Evolutionary conservation across 1,140 invertebrate species (phyloP).

Genomic region (Lasioglossum baleicum): DNA sequence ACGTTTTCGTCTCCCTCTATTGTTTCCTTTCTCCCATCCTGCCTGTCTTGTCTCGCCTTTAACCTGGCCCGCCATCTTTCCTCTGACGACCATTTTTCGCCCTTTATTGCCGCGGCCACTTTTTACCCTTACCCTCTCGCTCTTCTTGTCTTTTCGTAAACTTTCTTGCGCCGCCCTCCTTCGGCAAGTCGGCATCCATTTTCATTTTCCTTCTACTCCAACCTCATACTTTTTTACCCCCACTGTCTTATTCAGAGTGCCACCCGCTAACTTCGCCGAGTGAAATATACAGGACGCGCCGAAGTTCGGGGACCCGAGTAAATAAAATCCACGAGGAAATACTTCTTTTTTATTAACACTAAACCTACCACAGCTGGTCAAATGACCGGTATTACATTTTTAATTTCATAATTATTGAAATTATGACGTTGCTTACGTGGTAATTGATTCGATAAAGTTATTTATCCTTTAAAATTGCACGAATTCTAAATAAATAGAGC

Average conservation of each 20-base stretch:
- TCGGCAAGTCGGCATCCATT: conserved; percentile 26
- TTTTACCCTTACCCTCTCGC: not conserved
- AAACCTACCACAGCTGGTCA: too few species aligned
- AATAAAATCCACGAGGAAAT: not conserved
- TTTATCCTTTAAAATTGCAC: too few species aligned
- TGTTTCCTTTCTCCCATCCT: not conserved
- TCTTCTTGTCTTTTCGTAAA: conserved; percentile 3
- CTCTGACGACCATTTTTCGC: conserved; percentile 29
- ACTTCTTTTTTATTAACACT: too few species aligned
- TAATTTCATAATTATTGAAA: too few species aligned
- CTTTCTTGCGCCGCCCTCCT: not conserved
- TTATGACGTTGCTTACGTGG: too few species aligned
- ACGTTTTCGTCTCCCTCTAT: too few species aligned
- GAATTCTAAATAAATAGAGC: too few species aligned
- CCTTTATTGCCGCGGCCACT: not conserved
- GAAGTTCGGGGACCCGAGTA: not conserved
- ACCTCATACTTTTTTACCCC: not conserved
- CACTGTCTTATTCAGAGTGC: not conserved
- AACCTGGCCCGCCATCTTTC: conserved; percentile 23
- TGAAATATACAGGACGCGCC: not conserved
- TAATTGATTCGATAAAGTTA: too few species aligned
- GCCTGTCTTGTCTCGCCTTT: not conserved
- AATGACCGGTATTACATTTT: too few species aligned
- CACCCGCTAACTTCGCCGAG: not conserved
- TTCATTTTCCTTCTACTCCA: conserved; percentile 1